Evolutionary conservation across 2,113 vertebrate species (phyloP).

Genomic region (Ariopsis seemanni): DNA sequence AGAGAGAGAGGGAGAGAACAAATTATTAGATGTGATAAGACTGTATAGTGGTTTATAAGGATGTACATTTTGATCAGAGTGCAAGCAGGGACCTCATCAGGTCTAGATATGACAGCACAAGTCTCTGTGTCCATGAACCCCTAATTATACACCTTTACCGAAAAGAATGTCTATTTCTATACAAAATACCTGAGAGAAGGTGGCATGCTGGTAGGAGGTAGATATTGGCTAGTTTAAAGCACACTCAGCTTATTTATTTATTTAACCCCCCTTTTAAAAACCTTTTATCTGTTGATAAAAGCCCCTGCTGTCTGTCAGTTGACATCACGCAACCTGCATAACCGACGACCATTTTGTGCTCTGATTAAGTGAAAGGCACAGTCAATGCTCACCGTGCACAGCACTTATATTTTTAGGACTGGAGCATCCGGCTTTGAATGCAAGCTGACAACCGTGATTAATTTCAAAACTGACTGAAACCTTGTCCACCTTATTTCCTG

Average conservation of each 20-base stretch:
- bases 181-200: background rate
- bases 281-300: background rate
- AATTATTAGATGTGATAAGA: background rate
- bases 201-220: background rate
- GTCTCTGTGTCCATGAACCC: background rate
- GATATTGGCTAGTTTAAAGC: background rate
- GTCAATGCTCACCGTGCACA: background rate
- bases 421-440: background rate
- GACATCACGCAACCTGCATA: background rate
- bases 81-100: too few relatives aligned
- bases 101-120: background rate
- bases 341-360: background rate
- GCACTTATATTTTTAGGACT: constrained; percentile 9
- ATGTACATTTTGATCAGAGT: background rate
- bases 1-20: background rate
- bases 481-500: background rate
- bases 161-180: background rate
- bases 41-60: background rate
- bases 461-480: constrained; percentile 15
- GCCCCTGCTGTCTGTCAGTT: background rate
- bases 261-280: background rate
- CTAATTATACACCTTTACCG: background rate
- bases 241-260: background rate
- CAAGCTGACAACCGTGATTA: constrained; percentile 6
- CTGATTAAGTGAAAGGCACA: constrained; percentile 6